Conservation (phyloP, 2,113 vertebrate genomes). For the Paedocypris sp. region DNA sequence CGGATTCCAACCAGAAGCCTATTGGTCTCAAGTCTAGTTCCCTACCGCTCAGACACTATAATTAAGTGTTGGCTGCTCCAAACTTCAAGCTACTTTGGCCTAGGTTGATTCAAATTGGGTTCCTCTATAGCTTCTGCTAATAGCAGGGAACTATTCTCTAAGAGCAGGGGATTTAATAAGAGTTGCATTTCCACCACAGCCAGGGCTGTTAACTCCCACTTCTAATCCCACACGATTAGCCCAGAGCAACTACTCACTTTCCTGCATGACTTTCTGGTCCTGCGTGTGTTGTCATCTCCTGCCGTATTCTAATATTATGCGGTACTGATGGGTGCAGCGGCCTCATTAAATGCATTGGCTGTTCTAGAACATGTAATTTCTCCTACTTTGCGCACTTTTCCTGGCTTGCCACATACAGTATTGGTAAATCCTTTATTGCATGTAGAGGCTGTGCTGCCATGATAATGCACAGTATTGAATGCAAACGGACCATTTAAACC, state of each 20-base stretch:
- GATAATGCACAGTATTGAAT: no score
- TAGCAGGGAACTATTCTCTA: neutral
- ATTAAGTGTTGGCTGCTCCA: no score
- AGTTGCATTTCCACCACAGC: neutral
- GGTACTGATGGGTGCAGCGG: neutral
- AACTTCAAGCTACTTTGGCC: no score
- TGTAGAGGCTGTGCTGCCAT: no score
- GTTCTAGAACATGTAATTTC: neutral
- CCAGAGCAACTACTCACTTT: neutral
- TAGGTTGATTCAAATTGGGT: no score
- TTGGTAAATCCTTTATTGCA: no score
- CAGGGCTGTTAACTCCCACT: neutral
- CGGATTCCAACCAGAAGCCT: no score
- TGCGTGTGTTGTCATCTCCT: neutral
- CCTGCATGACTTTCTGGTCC: neutral
- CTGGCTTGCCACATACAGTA: neutral
- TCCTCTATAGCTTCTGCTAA: no score
- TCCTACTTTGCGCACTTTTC: neutral
- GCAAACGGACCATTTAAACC: no score
- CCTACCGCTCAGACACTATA: no score
- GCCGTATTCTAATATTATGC: neutral
- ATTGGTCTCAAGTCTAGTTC: no score
- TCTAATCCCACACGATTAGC: constrained; percentile 6
- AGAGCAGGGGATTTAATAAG: neutral
- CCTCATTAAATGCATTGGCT: neutral